Percentiles rank a stretch among this genome's conserved stretches.
Conservation (phyloP, 2,888 invertebrate species). For the Mermis nigrescens region DNA sequence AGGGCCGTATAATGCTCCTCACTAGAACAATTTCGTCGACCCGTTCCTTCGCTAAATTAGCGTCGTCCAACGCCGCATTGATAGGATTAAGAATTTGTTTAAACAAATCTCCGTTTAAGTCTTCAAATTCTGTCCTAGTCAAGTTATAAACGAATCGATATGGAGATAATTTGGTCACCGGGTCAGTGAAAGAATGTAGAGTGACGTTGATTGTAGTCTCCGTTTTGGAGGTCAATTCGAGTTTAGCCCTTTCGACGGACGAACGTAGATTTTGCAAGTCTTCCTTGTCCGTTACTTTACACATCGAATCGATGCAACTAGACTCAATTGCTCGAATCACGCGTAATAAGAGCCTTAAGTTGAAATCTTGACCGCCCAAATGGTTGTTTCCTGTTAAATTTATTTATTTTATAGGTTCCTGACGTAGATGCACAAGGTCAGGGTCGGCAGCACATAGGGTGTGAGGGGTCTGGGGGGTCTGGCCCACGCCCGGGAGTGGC, state of each 20-base stretch:
- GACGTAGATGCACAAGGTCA: too few relatives aligned
- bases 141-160: slow-evolving; percentile 18
- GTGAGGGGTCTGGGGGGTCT: too few relatives aligned
- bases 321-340: slow-evolving; percentile 27
- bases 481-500: too few relatives aligned
- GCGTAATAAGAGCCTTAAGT: slow-evolving; percentile 34
- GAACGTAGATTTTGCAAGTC: slow-evolving; percentile 35
- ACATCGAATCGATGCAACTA: slow-evolving; percentile 18
- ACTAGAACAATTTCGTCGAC: slow-evolving; percentile 39
- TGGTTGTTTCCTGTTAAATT: slow-evolving; percentile 40
- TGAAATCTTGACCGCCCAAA: slow-evolving; percentile 40
- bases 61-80: slow-evolving; percentile 33
- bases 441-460: too few relatives aligned
- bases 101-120: slow-evolving; percentile 36
- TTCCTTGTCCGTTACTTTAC: slow-evolving; percentile 32
- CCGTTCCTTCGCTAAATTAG: slow-evolving; percentile 28
- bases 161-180: not conserved
- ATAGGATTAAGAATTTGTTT: slow-evolving; percentile 35
- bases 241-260: slow-evolving; percentile 35
- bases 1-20: too few relatives aligned
- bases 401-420: too few relatives aligned
- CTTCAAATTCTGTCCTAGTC: slow-evolving; percentile 35
- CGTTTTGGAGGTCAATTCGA: slow-evolving; percentile 29
- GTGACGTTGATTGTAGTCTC: slow-evolving; percentile 26
- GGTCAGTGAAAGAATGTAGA: slow-evolving; percentile 27